phyloP scores from a whole-genome alignment of 53 echinoderm and acorn worm species.

The Zoroaster sp. region DNA sequence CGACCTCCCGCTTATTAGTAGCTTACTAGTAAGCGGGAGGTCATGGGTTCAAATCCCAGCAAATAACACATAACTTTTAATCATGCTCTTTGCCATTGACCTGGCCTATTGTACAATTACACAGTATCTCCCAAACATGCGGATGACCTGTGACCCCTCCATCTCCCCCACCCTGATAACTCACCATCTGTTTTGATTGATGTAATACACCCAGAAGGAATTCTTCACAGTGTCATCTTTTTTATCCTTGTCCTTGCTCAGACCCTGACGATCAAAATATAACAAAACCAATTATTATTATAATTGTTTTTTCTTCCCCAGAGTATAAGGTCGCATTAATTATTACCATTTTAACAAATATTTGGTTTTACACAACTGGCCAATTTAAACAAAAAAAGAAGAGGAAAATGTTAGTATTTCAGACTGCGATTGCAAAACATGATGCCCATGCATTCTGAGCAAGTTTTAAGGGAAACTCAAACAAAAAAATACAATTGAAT shows the following conservation, averaged over 20 bases:
- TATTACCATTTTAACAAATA: too few species aligned
- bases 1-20: too few species aligned
- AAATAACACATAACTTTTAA: too few species aligned
- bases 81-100: too few species aligned
- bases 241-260: constrained; percentile 97
- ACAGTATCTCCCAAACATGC: neutral
- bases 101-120: too few species aligned
- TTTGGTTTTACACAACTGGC: too few species aligned
- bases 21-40: too few species aligned
- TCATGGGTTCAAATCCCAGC: too few species aligned
- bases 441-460: neutral
- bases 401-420: too few species aligned
- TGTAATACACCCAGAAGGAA: constrained; percentile 97
- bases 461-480: neutral
- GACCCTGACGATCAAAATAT: constrained; percentile 63
- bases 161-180: neutral
- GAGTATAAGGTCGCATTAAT: too few species aligned
- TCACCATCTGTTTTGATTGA: constrained; percentile 93
- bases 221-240: constrained; percentile 89
- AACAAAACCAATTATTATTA: neutral
- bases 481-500: neutral
- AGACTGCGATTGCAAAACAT: too few species aligned
- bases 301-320: neutral
- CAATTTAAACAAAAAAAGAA: too few species aligned
- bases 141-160: neutral